Evolutionary conservation across 2,113 vertebrate species (phyloP).

Genomic region (Thamnaconus septentrionalis): DNA sequence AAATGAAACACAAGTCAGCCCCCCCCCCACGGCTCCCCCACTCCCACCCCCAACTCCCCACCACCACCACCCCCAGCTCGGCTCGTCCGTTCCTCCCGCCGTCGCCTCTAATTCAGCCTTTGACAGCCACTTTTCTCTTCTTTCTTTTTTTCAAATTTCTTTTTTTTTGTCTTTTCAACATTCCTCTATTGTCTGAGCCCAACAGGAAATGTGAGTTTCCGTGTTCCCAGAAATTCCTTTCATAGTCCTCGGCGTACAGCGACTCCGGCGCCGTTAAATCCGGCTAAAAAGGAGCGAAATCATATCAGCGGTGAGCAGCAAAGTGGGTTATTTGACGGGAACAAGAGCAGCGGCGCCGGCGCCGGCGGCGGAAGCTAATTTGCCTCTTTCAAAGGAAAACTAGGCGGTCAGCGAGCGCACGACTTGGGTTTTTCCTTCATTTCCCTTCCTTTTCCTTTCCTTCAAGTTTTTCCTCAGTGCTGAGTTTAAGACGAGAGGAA

Average conservation of each 20-base stretch:
- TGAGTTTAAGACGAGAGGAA: too few species aligned
- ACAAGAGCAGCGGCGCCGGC: constrained; percentile 63
- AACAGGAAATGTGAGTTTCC: constrained; percentile 43
- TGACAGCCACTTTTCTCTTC: not conserved
- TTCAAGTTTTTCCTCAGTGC: too few species aligned
- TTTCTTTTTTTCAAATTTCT: not conserved
- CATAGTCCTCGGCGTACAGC: constrained; percentile 26
- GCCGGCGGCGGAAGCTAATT: constrained; percentile 65
- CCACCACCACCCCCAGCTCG: constrained; percentile 25
- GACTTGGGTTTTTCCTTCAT: too few species aligned
- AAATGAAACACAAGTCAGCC: too few species aligned
- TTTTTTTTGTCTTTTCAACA: constrained; percentile 34
- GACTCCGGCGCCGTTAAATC: constrained; percentile 59
- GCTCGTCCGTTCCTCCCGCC: not conserved
- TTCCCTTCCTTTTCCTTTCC: too few species aligned
- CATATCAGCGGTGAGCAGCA: constrained; percentile 65
- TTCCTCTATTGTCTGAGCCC: constrained; percentile 25
- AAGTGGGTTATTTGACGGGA: constrained; percentile 69
- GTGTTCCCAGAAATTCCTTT: constrained; percentile 46
- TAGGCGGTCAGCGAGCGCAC: too few species aligned
- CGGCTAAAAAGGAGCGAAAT: constrained; percentile 60
- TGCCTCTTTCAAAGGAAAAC: constrained; percentile 51
- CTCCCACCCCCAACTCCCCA: not conserved
- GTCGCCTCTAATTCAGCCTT: constrained; percentile 11
- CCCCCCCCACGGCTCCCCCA: too few species aligned